Conservation (phyloP, 2,113 vertebrate genomes). For the Ciconia stormi region DNA sequence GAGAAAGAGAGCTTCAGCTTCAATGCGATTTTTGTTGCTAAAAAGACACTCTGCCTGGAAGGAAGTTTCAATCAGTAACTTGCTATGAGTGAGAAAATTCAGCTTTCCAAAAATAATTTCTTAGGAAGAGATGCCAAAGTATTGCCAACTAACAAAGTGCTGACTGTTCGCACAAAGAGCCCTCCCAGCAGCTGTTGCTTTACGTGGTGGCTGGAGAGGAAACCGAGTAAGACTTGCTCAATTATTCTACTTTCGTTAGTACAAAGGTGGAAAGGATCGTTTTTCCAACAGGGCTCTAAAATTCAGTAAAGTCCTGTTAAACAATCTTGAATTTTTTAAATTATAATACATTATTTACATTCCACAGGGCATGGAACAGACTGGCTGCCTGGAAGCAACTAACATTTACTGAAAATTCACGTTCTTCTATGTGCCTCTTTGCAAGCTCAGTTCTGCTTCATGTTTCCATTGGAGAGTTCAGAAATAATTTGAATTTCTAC, state of each 20-base stretch:
- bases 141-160: not conserved
- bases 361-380: not conserved
- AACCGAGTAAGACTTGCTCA: not conserved
- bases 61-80: not conserved
- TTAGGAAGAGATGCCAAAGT: slow-evolving; percentile 8
- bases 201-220: not conserved
- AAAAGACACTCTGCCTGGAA: not conserved
- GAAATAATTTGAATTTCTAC: not conserved
- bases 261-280: slow-evolving; percentile 24
- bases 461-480: not conserved
- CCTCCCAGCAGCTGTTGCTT: slow-evolving; percentile 23
- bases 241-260: not conserved
- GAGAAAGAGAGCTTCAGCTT: not conserved
- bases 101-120: not conserved
- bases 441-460: not conserved
- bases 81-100: not conserved
- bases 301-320: slow-evolving; percentile 29
- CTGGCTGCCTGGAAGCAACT: not conserved
- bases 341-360: slow-evolving; percentile 54
- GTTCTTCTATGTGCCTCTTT: not conserved
- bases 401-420: not conserved
- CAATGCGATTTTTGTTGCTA: not conserved
- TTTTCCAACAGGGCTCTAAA: slow-evolving; percentile 56
- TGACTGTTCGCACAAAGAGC: not conserved
- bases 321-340: not conserved